Base-by-base conservation (phyloP, 1,140 invertebrate species). In the Mya arenaria region DNA sequence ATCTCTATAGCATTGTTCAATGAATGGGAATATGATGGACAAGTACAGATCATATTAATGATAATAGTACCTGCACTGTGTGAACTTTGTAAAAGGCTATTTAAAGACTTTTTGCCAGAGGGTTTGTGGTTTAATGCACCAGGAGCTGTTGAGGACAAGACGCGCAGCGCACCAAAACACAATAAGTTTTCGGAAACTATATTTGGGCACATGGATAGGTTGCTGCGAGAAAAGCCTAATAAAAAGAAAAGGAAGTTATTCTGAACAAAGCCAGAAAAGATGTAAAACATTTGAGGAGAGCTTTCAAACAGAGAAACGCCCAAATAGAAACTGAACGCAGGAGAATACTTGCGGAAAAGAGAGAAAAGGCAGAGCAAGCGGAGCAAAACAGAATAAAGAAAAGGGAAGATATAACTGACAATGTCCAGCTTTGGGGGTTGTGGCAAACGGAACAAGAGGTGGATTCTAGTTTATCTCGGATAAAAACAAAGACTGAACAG, bases 11-110 rank as follows among this genome's bases (percentile, higher is more conserved):
- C 34, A 36, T 41, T 74, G 19, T 34, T n/a, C 23, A 41, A 36
- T 28, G 34, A 60, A 2, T 74, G 71, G 71, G 55, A 74, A 60
- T 55, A 74, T 74, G 71, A 74, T 39, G 48, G 30, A 13, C 56
- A 60, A 60, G 52, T 74, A 13, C 17, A 0, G 25, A 63, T 28
- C 23, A 6, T 17, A 23, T 4, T 63, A 15, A n/a, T 28, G 19
- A 60, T 37, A 13, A 6, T 74, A 5, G 60, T 74, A 13, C 72
- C 72, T 60, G 52, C 55, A 8, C 34, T 74, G 52, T 60, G 72
- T 62, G 30, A 74, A 60, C 56, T 74, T 23, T 39, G 32, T 39
- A 34, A 74, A 41, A 0, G 28, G 23, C 34, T 60, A 4, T 56
- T 74, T 32, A 74, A 39, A 30, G 30, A 60, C 55, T 74, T 13